Base-by-base conservation (phyloP, 2,113 vertebrate genomes). In the Abramis brama region DNA sequence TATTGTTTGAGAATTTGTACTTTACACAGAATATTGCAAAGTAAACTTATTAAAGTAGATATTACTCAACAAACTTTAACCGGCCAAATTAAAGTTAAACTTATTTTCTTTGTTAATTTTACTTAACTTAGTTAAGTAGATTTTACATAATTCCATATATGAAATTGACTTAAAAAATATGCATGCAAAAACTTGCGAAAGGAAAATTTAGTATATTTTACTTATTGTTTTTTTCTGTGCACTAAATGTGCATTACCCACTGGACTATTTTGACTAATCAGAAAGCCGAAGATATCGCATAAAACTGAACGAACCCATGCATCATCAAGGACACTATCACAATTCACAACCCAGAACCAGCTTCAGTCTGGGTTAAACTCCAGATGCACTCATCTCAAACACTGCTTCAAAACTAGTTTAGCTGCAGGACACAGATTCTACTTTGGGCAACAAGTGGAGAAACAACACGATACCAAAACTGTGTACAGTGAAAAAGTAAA, bases 281-380 rank as follows among this genome's bases (percentile, higher is more conserved):
- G 50, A 33, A 19, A 68, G 7, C 17, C 5, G 5, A 21, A 10
- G 66, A n/a, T 9, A 23, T 39, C 2, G 6, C 36, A 43, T 43
- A 43, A 43, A 71, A n/a, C 23, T 10, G 21, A 71, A 71, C 3
- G 36, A 43, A 1, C 68, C 68, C 36, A n/a, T 71, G 21, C 21
- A 12, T 12, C 68, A n/a, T 71, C 9, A 71, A 12, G 68, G 68
- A n/a, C 68, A 43, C 36, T 6, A 5, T 39, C 8, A 4, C 19
- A 71, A 71, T 0, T 9, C 33, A 1, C 33, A 71, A 17, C 33
- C 33, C 66, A 39, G 66, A 70, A 19, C 45, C 45, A 52, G 74
- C 74, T 77, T 77, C 47, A 30, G 47, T 75, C 73, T 76, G 66
- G 66, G 66, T 73, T 43, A 77, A 77, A 55, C 50, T 77, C 15